phyloP scores from a whole-genome alignment of 2,888 invertebrate species.

The Agrotis ipsilon region DNA sequence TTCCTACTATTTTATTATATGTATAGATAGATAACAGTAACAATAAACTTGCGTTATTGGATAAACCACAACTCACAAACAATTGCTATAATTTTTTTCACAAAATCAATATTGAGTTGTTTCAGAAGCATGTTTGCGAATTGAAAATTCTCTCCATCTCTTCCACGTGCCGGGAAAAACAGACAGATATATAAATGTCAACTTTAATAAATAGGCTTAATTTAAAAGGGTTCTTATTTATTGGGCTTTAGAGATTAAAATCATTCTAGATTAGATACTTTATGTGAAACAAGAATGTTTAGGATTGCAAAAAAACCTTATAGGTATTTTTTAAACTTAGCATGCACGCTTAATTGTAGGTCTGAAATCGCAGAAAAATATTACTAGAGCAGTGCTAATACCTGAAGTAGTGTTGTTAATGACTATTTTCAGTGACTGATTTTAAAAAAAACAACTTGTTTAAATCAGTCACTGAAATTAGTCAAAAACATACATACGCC shows the following conservation, averaged over 20 bases:
- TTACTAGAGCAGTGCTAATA: no score
- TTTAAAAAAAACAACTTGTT: no score
- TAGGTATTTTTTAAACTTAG: neutral
- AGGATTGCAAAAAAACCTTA: neutral
- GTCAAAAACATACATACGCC: no score
- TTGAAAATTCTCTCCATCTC: slow-evolving; percentile 18
- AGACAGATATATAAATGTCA: slow-evolving; percentile 31
- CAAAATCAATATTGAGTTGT: neutral
- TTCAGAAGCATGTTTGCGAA: neutral
- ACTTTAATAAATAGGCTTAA: slow-evolving; percentile 21
- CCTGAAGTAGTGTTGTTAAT: no score
- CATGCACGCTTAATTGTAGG: no score
- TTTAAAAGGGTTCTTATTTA: slow-evolving; percentile 42
- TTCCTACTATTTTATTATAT: no score
- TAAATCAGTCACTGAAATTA: no score
- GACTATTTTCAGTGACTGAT: no score
- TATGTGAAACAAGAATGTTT: neutral
- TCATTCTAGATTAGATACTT: no score
- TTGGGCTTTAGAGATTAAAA: slow-evolving; percentile 15
- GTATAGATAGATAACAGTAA: no score
- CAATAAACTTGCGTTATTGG: neutral
- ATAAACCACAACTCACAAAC: neutral
- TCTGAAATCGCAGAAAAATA: no score
- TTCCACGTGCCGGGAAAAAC: neutral
- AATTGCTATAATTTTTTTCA: slow-evolving; percentile 1